Evolutionary conservation across 2,797 vertebrate species (phyloP).

Genomic region (Coranthus polyacanthus): DNA sequence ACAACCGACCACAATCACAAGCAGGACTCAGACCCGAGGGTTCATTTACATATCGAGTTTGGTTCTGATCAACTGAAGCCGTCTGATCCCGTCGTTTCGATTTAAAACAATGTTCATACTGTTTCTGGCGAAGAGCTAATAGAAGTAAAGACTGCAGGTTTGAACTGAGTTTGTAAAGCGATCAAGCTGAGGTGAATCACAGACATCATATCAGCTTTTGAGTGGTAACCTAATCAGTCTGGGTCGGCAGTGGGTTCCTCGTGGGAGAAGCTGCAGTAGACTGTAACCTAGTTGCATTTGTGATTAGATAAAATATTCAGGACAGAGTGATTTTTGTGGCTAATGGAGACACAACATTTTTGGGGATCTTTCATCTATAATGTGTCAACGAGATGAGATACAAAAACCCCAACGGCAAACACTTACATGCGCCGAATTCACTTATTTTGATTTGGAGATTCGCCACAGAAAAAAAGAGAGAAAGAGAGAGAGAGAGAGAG

Average conservation of each 20-base stretch:
- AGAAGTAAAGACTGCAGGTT: neutral
- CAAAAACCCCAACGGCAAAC: too few relatives aligned
- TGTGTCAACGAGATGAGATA: neutral
- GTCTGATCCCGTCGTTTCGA: conserved; percentile 20
- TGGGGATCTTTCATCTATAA: neutral
- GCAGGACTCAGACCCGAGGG: neutral
- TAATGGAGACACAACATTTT: neutral
- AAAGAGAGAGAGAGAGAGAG: too few relatives aligned
- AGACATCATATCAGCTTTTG: conserved; percentile 7
- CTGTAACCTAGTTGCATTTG: neutral
- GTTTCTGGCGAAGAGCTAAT: neutral
- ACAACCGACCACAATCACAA: neutral
- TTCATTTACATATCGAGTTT: conserved; percentile 28
- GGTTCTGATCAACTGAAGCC: neutral
- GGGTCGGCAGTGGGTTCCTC: neutral
- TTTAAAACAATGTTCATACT: neutral
- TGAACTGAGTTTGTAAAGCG: conserved; percentile 11
- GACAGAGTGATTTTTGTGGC: neutral
- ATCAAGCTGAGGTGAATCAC: conserved; percentile 32
- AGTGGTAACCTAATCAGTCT: conserved; percentile 13
- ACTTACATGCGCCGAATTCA: too few relatives aligned
- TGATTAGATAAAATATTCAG: conserved; percentile 8
- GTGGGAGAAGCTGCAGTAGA: conserved; percentile 2
- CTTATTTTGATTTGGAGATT: too few relatives aligned
- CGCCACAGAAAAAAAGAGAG: too few relatives aligned